phyloP scores from a whole-genome alignment of 2,113 vertebrate genomes.

The Mugil cephalus region DNA sequence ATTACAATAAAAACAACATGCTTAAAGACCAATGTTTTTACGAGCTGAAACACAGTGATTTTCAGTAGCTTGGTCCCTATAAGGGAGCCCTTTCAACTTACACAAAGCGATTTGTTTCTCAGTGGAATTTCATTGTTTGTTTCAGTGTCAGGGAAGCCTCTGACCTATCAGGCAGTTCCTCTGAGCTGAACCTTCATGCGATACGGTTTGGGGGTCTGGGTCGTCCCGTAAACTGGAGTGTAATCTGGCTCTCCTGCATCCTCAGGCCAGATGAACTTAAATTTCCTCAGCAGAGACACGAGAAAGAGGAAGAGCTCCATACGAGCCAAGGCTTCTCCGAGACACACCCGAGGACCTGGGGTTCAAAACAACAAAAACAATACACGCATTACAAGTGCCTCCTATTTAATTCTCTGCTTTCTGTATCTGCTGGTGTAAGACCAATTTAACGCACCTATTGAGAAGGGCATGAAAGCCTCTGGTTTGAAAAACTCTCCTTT shows the following conservation, averaged over 20 bases:
- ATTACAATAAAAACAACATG: no score
- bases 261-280: constrained; percentile 26
- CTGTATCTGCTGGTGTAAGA: background rate
- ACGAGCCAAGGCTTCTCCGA: constrained; percentile 63
- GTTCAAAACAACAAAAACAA: constrained; percentile 2
- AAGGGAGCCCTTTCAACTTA: background rate
- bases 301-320: constrained; percentile 64
- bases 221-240: background rate
- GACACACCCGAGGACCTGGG: constrained; percentile 66
- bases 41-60: no score
- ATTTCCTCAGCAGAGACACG: constrained; percentile 19
- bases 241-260: constrained; percentile 22
- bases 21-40: no score
- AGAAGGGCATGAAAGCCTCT: constrained; percentile 73
- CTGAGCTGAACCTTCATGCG: constrained; percentile 8
- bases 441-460: constrained; percentile 22
- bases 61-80: no score
- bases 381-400: no score
- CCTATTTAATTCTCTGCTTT: no score
- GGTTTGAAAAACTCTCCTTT: constrained; percentile 68
- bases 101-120: background rate
- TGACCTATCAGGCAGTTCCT: background rate
- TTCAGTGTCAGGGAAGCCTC: no score
- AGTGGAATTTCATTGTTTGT: no score
- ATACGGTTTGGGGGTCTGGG: constrained; percentile 10